These are phyloP conservation scores for Cantharis rufa DNA, from an alignment of 2,888 invertebrate species.

Conservation along the genomic window DNA sequence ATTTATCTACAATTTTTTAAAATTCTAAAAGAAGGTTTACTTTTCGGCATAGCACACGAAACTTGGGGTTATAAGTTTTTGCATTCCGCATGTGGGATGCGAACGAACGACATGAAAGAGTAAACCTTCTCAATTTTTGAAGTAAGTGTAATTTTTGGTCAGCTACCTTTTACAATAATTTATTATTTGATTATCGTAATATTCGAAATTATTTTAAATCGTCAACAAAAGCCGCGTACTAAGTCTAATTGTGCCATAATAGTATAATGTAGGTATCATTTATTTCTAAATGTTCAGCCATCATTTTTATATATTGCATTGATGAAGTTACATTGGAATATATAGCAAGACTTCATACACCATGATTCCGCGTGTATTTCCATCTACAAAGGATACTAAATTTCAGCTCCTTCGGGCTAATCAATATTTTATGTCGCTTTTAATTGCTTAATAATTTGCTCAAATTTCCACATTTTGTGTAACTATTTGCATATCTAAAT, in stretches of 20 bases:
- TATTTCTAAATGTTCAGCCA: slow-evolving; percentile 1
- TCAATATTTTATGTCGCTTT: neutral
- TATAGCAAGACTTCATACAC: neutral
- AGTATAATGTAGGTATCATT: neutral
- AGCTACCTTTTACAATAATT: neutral
- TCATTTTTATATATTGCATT: neutral
- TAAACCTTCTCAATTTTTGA: neutral
- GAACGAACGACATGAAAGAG: neutral
- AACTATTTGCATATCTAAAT: neutral
- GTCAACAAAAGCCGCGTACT: neutral
- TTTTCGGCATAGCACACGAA: neutral
- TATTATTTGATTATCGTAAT: neutral
- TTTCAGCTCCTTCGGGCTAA: neutral
- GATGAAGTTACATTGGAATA: neutral
- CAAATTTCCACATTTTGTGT: neutral
- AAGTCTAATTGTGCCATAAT: slow-evolving; percentile 2
- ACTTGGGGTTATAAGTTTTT: neutral
- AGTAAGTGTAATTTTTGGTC: neutral
- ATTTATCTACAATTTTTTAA: neutral
- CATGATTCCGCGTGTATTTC: neutral
- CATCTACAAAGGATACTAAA: neutral
- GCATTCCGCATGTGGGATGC: neutral
- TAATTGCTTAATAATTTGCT: neutral
- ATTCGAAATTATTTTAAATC: neutral
- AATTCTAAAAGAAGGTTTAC: neutral